These are phyloP conservation scores for Coranthus polyacanthus DNA, from an alignment of 2,797 vertebrate genomes.

Conservation along the genomic window DNA sequence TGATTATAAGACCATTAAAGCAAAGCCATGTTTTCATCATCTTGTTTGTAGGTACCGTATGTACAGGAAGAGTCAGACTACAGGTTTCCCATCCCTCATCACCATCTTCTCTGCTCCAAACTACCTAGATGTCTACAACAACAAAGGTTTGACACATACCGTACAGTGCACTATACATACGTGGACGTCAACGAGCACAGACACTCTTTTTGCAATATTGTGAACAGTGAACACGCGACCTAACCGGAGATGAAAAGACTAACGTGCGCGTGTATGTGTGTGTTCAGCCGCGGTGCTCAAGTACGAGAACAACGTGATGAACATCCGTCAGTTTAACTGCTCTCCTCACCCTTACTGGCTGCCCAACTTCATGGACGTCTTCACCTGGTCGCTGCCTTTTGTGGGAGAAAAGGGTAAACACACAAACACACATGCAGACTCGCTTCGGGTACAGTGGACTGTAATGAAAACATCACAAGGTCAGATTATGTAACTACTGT, in stretches of 20 bases:
- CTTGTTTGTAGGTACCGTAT: conserved; percentile 91
- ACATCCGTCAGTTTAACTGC: conserved; percentile 99
- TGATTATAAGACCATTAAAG: conserved; percentile 47
- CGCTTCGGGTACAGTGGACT: too few species aligned
- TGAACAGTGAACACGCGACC: too few species aligned
- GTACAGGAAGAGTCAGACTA: conserved; percentile 99
- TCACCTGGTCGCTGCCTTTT: conserved; percentile 98
- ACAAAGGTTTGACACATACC: conserved; percentile 90
- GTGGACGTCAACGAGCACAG: too few species aligned
- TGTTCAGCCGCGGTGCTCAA: conserved; percentile 94
- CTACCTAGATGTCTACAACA: conserved; percentile 99
- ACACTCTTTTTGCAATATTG: too few species aligned
- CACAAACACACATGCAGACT: not conserved
- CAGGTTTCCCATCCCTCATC: conserved; percentile 98
- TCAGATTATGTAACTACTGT: not conserved
- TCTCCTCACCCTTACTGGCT: conserved; percentile 98
- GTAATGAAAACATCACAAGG: not conserved
- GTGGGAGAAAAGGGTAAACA: conserved; percentile 95
- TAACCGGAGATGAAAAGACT: not conserved
- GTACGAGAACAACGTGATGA: conserved; percentile 99
- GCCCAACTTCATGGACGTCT: conserved; percentile 99
- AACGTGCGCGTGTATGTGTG: conserved; percentile 22
- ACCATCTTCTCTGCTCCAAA: conserved; percentile 99
- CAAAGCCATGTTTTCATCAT: conserved; percentile 16
- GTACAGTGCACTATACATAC: too few species aligned